These are phyloP conservation scores for Stenotaenia linearis DNA, from an alignment of 2,888 invertebrate genomes.

Conservation along the genomic window DNA sequence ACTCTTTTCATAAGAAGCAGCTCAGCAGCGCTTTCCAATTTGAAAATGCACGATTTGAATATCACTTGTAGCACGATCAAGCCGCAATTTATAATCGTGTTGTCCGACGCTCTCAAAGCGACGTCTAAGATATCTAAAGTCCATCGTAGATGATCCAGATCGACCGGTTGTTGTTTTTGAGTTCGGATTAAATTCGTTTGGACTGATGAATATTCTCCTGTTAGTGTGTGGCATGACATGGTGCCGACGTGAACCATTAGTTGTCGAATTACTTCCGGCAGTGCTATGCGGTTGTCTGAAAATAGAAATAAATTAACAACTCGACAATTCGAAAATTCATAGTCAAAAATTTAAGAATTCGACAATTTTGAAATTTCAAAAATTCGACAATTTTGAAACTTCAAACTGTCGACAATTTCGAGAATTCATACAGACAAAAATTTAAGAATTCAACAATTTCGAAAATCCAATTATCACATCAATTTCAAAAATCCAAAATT, in stretches of 20 bases:
- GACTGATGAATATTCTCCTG: constrained; percentile 42
- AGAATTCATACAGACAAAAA: too few relatives aligned
- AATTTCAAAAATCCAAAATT: too few relatives aligned
- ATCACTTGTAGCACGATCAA: constrained; percentile 46
- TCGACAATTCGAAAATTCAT: too few relatives aligned
- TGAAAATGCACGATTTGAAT: constrained; percentile 44
- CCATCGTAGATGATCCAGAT: constrained; percentile 42
- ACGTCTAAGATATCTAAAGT: constrained; percentile 44
- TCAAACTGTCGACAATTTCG: too few relatives aligned
- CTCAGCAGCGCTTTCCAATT: constrained; percentile 41
- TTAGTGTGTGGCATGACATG: constrained; percentile 46
- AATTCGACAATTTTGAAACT: too few relatives aligned
- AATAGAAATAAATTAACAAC: too few relatives aligned
- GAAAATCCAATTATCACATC: too few relatives aligned
- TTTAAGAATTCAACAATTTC: too few relatives aligned
- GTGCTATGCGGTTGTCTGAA: constrained; percentile 38
- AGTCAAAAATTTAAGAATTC: too few relatives aligned
- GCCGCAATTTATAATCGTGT: constrained; percentile 43
- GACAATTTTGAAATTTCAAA: too few relatives aligned
- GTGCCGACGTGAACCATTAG: constrained; percentile 46
- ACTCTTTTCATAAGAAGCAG: constrained; percentile 41
- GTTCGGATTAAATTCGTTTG: constrained; percentile 39
- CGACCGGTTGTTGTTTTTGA: constrained; percentile 42
- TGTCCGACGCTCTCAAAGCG: constrained; percentile 41
- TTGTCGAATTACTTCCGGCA: constrained; percentile 41